phyloP scores from a whole-genome alignment of 2,797 vertebrate genomes.

The Darevskia mixta region DNA sequence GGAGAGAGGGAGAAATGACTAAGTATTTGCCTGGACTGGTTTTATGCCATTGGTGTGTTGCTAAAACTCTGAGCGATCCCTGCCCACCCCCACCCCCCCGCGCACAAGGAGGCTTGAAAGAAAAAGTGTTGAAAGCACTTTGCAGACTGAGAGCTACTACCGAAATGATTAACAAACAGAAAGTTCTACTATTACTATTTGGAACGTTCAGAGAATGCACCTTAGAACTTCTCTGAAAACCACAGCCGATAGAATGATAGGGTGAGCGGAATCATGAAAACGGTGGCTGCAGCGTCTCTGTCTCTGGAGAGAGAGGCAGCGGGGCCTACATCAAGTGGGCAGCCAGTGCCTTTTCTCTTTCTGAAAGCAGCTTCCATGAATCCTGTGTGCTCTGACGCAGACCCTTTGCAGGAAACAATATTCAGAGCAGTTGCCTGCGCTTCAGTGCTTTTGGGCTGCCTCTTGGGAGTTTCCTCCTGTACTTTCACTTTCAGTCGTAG shows the following conservation, averaged over 20 bases:
- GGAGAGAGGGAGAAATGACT: neutral
- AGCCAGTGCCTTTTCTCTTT: neutral
- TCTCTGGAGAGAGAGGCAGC: neutral
- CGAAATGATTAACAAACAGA: constrained; percentile 2
- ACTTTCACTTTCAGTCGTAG: constrained; percentile 70
- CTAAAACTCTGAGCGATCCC: neutral
- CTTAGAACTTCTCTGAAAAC: neutral
- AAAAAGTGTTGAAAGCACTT: neutral
- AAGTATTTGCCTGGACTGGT: neutral
- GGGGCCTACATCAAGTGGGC: neutral
- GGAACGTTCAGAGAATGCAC: neutral
- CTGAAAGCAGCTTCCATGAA: neutral
- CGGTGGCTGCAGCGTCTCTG: neutral
- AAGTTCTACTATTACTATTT: neutral
- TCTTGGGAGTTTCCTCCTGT: constrained; percentile 67
- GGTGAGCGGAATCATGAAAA: neutral
- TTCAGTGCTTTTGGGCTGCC: constrained; percentile 25
- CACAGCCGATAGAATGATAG: neutral
- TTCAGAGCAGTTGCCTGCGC: constrained; percentile 53
- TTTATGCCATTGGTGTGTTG: neutral
- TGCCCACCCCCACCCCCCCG: too few species aligned
- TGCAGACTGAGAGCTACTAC: neutral
- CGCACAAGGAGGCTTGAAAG: neutral
- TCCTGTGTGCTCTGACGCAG: neutral
- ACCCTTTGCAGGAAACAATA: constrained; percentile 67